Conservation (phyloP, 1,140 invertebrate species). For the Vanessa tameamea region DNA sequence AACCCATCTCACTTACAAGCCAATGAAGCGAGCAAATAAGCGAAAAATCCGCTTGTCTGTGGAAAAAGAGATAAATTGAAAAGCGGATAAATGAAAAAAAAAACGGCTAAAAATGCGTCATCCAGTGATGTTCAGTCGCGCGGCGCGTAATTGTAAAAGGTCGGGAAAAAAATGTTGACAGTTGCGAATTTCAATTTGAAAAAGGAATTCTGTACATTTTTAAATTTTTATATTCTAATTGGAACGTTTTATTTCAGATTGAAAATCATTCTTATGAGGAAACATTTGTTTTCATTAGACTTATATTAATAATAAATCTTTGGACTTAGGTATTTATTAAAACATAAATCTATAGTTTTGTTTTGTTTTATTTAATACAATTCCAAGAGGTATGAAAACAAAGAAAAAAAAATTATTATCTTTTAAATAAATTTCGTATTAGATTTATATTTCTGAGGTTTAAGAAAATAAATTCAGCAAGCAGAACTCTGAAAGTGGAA, state of each 20-base stretch:
- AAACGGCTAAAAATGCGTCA: constrained; percentile 61
- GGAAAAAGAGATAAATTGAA: constrained; percentile 75
- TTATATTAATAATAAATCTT: too few species aligned
- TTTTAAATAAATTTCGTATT: too few species aligned
- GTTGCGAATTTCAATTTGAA: constrained; percentile 8
- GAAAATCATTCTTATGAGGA: too few species aligned
- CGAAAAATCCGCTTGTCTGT: constrained; percentile 75
- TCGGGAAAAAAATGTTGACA: constrained; percentile 56
- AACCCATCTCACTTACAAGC: constrained; percentile 77
- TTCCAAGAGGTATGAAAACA: too few species aligned
- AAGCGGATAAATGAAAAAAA: constrained; percentile 59
- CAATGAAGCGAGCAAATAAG: constrained; percentile 79
- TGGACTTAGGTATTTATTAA: too few species aligned
- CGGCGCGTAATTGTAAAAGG: constrained; percentile 71
- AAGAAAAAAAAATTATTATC: too few species aligned
- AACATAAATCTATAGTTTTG: too few species aligned
- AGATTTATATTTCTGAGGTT: too few species aligned
- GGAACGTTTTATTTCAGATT: too few species aligned
- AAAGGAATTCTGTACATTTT: constrained; percentile 50
- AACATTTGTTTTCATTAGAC: too few species aligned
- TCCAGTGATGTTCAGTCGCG: constrained; percentile 65
- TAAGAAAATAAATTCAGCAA: too few species aligned
- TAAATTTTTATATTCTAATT: background rate
- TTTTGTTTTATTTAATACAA: too few species aligned
- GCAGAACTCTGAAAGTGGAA: constrained; percentile 51